Conservation (phyloP, 2,888 invertebrate species). For the Eurytoma californica region DNA sequence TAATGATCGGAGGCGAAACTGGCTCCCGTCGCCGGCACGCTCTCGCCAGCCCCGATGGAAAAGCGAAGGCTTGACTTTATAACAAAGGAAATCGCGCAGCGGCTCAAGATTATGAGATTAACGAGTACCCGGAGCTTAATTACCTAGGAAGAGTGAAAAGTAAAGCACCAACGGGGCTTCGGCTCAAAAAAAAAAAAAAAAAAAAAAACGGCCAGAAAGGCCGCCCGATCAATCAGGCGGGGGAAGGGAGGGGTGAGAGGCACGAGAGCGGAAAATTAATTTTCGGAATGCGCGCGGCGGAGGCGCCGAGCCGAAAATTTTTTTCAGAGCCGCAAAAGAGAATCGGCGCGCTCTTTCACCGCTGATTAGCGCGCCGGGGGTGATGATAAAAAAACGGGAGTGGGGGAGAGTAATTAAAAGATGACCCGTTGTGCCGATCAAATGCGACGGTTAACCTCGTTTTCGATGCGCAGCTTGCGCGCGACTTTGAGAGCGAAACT, state of each 20-base stretch:
- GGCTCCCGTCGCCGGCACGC: conserved; percentile 60
- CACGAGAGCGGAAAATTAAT: not conserved
- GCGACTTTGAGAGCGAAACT: too few species aligned
- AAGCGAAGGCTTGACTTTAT: conserved; percentile 29
- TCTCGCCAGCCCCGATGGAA: not conserved
- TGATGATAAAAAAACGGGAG: too few species aligned
- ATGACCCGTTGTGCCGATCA: not conserved
- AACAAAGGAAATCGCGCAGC: conserved; percentile 39
- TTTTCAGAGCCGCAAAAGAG: too few species aligned
- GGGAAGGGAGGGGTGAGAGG: not conserved
- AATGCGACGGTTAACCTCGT: conserved; percentile 3
- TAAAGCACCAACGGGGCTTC: not conserved
- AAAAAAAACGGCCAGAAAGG: not conserved
- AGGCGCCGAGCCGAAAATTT: too few species aligned
- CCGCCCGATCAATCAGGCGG: too few species aligned
- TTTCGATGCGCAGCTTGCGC: not conserved
- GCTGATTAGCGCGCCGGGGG: too few species aligned
- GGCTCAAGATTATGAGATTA: conserved; percentile 46
- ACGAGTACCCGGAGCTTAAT: conserved; percentile 41
- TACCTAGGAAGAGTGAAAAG: conserved; percentile 18
- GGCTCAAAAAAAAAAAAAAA: not conserved
- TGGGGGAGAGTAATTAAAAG: not conserved
- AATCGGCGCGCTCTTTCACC: too few species aligned
- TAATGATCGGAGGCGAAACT: conserved; percentile 64
- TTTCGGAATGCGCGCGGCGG: not conserved